Evolutionary conservation across 2,888 invertebrate species (phyloP), one percentile per base, ranked within the genome.

Genomic region (Lampropteryx suffumata): DNA sequence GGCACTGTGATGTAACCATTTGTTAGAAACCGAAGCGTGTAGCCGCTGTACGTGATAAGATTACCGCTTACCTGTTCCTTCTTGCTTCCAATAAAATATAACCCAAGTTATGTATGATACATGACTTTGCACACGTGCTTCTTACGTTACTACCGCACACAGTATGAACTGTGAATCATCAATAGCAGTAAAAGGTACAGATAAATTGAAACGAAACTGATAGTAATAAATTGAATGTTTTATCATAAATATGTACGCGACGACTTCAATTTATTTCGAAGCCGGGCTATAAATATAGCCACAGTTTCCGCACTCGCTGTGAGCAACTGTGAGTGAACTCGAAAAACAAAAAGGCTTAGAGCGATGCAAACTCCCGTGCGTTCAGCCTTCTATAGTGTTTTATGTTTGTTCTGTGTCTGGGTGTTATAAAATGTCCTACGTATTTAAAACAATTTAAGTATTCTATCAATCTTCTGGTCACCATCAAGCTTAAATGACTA

Each of bases 211-310:
- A 45, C 47, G 35, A 35, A 48, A 42, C 41, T 41, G 44, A 52
- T 52, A n/a, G n/a, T n/a, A 61, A 51, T 50, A 59, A 50, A 48
- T 39, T 50, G 51, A 36, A 42, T 30, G 44, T 52, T 54, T 55
- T 43, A 49, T 47, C 51, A 62, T 61, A 65, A 62, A 64, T 65
- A n/a, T 59, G 50, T 43, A 40, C 41, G 24, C 24, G 24, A 51
- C 35, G 50, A 57, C 57, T 47, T 40, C 40, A 62, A 65, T 66
- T 48, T 67, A 65, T 68, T 61, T 62, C 61, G 52, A 57, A 63
- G 58, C 69, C 56, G 51, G 65, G 49, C 73, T 74, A 73, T 70
- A 73, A 72, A 76, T 76, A 74, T 65, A 61, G 48, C 55, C 59
- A 35, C 65, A 59, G 66, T 66, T 69, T 69, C 66, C 68, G 65